A percentile compares a stretch with the other conserved stretches of the same genome.
Evolutionary conservation across 2,113 vertebrate species (phyloP).

Genomic region (Psephotus haematonotus): DNA sequence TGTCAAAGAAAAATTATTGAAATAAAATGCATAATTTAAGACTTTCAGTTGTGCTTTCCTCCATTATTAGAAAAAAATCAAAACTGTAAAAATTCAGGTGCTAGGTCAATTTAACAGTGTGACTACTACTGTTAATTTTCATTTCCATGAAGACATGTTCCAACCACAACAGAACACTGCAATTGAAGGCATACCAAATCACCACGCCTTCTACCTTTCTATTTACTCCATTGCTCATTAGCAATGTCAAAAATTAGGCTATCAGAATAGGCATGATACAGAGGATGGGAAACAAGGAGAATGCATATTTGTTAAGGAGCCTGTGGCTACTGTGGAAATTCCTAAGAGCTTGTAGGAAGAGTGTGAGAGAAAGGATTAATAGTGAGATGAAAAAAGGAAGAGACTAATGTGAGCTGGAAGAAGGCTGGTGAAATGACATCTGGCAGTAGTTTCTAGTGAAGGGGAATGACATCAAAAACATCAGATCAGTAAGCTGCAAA

Average conservation of each 20-base stretch:
- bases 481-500: not conserved
- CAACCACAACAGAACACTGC: not conserved
- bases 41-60: not conserved
- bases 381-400: not conserved
- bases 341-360: not conserved
- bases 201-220: not conserved
- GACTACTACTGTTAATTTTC: not conserved
- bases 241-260: not conserved
- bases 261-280: not conserved
- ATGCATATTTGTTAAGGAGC: not conserved
- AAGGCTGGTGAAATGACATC: not conserved
- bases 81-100: not conserved
- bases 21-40: not conserved
- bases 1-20: not conserved
- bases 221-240: not conserved
- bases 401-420: not conserved
- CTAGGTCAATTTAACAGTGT: not conserved
- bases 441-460: not conserved
- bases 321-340: not conserved
- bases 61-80: not conserved
- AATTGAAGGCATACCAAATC: not conserved
- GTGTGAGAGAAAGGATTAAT: not conserved
- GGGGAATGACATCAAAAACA: not conserved
- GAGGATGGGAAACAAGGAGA: not conserved
- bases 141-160: not conserved